These are phyloP conservation scores for Tiaroga cobitis DNA, from an alignment of 2,797 vertebrate species.

Conservation along the genomic window DNA sequence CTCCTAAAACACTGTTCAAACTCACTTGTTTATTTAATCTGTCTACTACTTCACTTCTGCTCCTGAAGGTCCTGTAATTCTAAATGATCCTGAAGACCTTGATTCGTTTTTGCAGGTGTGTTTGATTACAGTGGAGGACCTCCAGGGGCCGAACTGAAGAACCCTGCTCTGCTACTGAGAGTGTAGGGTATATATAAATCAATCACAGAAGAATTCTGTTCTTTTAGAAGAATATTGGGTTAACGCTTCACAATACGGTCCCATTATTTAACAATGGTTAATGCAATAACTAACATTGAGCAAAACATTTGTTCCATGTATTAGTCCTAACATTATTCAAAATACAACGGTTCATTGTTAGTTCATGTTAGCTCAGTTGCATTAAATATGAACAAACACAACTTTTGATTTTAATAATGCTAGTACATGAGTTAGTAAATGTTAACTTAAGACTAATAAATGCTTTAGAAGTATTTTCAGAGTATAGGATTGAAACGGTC, in stretches of 20 bases:
- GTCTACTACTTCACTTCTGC: background rate
- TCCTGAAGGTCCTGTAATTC: constrained; percentile 19
- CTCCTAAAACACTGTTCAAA: constrained; percentile 3
- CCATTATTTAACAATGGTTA: background rate
- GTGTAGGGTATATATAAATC: background rate
- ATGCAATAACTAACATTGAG: background rate
- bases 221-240: background rate
- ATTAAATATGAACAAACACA: background rate
- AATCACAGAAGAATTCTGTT: background rate
- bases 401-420: too few relatives aligned
- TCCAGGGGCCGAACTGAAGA: background rate
- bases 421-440: too few relatives aligned
- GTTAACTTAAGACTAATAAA: background rate
- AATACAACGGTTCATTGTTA: background rate
- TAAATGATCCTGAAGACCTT: background rate
- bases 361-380: background rate
- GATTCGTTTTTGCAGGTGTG: background rate
- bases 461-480: background rate
- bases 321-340: background rate
- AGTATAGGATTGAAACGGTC: background rate
- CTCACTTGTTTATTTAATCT: constrained; percentile 6
- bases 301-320: background rate
- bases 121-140: background rate
- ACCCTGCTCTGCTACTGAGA: background rate
- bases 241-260: background rate